Conservation (phyloP, 2,888 invertebrate species). For the Drosophila gaucha region DNA sequence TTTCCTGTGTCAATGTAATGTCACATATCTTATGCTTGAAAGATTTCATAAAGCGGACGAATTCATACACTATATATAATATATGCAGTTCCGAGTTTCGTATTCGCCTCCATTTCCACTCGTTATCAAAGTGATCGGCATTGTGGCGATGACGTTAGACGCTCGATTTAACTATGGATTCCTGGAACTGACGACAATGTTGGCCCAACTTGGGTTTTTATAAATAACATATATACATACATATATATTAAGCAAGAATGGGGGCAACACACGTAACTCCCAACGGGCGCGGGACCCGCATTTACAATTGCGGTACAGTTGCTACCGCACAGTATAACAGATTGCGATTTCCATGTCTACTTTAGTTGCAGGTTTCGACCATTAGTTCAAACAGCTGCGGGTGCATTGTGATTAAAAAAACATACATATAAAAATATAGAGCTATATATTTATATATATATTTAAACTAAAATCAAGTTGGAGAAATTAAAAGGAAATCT, state of each 20-base stretch:
- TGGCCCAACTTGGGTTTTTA: neutral
- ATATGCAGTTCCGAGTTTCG: neutral
- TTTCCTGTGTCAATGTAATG: conserved; percentile 22
- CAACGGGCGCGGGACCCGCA: conserved; percentile 23
- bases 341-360: conserved; percentile 31
- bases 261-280: conserved; percentile 10
- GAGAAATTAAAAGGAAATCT: neutral
- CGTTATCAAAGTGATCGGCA: conserved; percentile 2
- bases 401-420: conserved; percentile 21
- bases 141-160: conserved; percentile 1
- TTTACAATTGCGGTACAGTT: conserved; percentile 29
- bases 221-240: neutral
- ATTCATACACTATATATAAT: neutral
- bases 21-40: neutral
- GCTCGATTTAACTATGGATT: conserved; percentile 4
- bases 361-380: conserved; percentile 7
- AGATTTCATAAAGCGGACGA: neutral
- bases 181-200: conserved; percentile 2
- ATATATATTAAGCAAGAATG: conserved; percentile 20
- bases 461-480: neutral
- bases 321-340: conserved; percentile 16
- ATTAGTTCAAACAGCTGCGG: conserved; percentile 26
- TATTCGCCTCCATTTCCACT: neutral
- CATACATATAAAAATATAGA: neutral
- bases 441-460: neutral